phyloP scores from a whole-genome alignment of 2,888 invertebrate species.

The Drosophila fungiperda region DNA sequence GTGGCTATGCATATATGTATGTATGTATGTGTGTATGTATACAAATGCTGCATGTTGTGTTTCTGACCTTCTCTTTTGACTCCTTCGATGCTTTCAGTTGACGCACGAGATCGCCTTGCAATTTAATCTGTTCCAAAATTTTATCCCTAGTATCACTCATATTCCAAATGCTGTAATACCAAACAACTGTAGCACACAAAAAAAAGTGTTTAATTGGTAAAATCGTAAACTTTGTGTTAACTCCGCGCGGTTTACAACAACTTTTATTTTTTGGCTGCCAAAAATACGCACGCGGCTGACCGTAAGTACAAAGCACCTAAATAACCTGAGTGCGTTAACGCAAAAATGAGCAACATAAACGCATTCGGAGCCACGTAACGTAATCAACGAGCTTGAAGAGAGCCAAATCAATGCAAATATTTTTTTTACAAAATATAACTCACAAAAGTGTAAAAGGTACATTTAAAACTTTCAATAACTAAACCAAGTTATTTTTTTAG shows the following conservation, averaged over 20 bases:
- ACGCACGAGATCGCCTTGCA: constrained; percentile 92
- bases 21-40: not conserved
- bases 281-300: constrained; percentile 56
- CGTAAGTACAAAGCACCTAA: constrained; percentile 43
- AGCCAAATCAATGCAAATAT: not conserved
- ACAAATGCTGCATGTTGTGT: constrained; percentile 2
- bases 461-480: not conserved
- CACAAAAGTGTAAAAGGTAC: too few species aligned
- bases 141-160: constrained; percentile 86
- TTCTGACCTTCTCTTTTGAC: constrained; percentile 89
- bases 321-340: constrained; percentile 21
- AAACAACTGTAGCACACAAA: constrained; percentile 29
- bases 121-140: constrained; percentile 87
- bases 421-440: not conserved
- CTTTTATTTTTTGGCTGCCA: constrained; percentile 41
- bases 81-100: constrained; percentile 93
- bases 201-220: constrained; percentile 21
- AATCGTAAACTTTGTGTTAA: constrained; percentile 22
- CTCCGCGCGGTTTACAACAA: constrained; percentile 43
- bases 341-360: constrained; percentile 17
- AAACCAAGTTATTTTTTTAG: not conserved
- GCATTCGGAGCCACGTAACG: constrained; percentile 19
- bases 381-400: not conserved
- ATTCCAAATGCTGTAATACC: constrained; percentile 51
- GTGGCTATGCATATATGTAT: not conserved